These are phyloP conservation scores for Corythaixoides concolor DNA, from an alignment of 2,113 vertebrate genomes.

Conservation along the genomic window DNA sequence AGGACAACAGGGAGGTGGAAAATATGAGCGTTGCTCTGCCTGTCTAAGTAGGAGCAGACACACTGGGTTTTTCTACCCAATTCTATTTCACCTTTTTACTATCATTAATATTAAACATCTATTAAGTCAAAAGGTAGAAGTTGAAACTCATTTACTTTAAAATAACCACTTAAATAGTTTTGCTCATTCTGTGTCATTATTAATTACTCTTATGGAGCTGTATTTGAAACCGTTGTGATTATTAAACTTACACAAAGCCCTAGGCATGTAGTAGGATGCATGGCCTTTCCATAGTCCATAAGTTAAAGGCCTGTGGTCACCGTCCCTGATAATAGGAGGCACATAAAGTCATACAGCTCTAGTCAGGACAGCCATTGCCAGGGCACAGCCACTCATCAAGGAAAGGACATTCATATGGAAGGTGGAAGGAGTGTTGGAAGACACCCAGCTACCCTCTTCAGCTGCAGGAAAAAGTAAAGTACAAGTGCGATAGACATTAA, in stretches of 20 bases:
- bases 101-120: not conserved
- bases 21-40: rapidly evolving
- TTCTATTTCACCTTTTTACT: not conserved
- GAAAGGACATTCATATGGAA: not conserved
- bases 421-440: not conserved
- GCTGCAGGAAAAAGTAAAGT: not conserved
- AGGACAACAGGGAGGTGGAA: not conserved
- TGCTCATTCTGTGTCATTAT: not conserved
- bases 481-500: not conserved
- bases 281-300: rapidly evolving
- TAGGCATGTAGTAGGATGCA: not conserved
- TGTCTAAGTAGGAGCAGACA: not conserved
- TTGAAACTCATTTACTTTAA: not conserved
- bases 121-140: not conserved
- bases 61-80: not conserved
- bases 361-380: not conserved
- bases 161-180: not conserved
- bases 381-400: not conserved
- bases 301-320: not conserved
- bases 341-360: not conserved
- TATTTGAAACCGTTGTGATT: not conserved
- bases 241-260: not conserved
- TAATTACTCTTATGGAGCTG: not conserved
- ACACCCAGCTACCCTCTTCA: not conserved
- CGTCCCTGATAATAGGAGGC: not conserved